phyloP scores from a whole-genome alignment of 2,797 vertebrate species.

The Cyclura pinguis region DNA sequence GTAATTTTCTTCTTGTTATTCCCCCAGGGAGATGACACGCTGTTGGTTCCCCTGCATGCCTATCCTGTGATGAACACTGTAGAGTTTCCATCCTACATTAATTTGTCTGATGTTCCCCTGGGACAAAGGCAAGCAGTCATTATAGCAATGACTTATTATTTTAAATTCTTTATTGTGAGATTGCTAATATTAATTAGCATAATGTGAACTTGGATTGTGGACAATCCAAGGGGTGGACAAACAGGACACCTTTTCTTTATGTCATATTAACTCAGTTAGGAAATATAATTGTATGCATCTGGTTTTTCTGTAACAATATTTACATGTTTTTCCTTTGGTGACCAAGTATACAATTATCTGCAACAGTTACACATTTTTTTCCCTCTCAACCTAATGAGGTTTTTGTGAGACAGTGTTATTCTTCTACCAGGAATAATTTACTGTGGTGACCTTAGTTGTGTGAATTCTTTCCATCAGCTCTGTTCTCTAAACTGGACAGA shows the following conservation, averaged over 20 bases:
- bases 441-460: not conserved
- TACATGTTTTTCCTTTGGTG: not conserved
- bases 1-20: conserved; percentile 3
- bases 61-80: conserved; percentile 89
- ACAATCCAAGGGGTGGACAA: too few relatives aligned
- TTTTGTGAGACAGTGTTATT: not conserved
- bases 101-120: conserved; percentile 84
- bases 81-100: conserved; percentile 88
- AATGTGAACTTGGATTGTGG: not conserved
- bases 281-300: conserved; percentile 6
- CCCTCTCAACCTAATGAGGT: not conserved
- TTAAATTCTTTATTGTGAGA: not conserved
- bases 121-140: conserved; percentile 87
- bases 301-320: not conserved
- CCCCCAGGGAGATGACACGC: conserved; percentile 85
- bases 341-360: not conserved
- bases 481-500: not conserved
- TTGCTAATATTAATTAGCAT: conserved; percentile 23
- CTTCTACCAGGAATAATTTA: not conserved
- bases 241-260: not conserved
- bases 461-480: not conserved
- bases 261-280: conserved; percentile 6
- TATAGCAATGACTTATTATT: conserved; percentile 8
- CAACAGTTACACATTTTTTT: not conserved
- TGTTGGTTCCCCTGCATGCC: conserved; percentile 90